Base-by-base conservation (phyloP, 2,888 invertebrate genomes). In the Eurytoma adleriae region DNA sequence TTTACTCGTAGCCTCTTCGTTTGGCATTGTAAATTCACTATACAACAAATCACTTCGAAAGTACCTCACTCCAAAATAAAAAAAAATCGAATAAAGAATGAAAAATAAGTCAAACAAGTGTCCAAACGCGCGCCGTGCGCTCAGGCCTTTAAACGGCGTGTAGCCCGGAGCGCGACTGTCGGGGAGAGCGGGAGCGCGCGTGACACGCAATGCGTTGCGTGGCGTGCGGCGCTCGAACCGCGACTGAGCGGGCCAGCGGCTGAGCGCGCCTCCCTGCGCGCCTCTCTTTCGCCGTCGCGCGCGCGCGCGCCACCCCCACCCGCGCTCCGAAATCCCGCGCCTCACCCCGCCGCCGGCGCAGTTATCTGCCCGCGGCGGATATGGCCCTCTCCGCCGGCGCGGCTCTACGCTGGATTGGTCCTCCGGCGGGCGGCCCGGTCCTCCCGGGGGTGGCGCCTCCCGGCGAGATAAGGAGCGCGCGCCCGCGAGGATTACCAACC, bases 201-300 rank as follows among this genome's bases (percentile, higher is more conserved):
- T 20, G 52, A 30, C 67, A 59, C 73, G 54, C 20, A 16, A 52
- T 54, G 27, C 2, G 52, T 86, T 88, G 87, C 87, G 88, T 82
- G 86, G 84, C 86, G 87, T 86, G 87, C 89, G 90, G 89, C 90
- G 87, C 86, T 88, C 88, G 86, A 87, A 87, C 89, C 90, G 90
- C 90, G 88, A 90, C 90, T 90, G 90, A 79, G 54, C 69, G 56
- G 81, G 78, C 84, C 83, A 59, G 52, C 68, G 66, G 69, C 67
- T 54, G 67, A 57, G 57, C 54, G 74, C 52, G 48, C 24, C 48
- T 27, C 56, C 68, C 68, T 27, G 48, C 27, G 52, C 50, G 52
- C 52, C 40, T 67, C 67, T 13, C 56, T 7, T 13, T 4, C 74
- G 12, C 27, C 50, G 40, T n/a, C 54, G 72, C 40, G 69, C 71